Base-by-base conservation (phyloP, 2,797 vertebrate genomes). In the Channa striata region DNA sequence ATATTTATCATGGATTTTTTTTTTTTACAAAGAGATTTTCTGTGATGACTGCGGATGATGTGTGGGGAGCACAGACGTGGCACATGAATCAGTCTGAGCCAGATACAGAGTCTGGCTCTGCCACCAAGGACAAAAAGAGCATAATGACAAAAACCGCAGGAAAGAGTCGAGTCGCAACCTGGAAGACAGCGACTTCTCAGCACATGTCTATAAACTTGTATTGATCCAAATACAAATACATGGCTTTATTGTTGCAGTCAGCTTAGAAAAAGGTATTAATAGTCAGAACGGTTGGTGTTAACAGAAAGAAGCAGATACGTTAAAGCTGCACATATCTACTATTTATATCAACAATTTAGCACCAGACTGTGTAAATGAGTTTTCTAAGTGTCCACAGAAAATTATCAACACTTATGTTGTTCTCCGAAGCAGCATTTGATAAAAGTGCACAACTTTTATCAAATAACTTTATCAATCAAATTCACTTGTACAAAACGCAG, bases 1-100 rank as follows among this genome's bases (percentile, higher is more conserved):
- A 54, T 78, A 83, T 87, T 88, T 77, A 85, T 90, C 79, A 78
- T 58, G 53, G 73, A 81, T 80, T 85, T 85, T 30, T 85, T 80
- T 85, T 85, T 30, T 85, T 86, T 89, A 85, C 65, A 72, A 71
- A 72, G 72, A 84, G 81, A 87, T 61, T 76, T 34, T 66, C 20
- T 36, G 60, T 72, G 87, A 85, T 77, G 73, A 83, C 68, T 39
- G 63, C 20, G 65, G 66, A 80, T 78, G 80, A 89, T 79, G 81
- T 84, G 86, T 68, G 36, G 68, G 44, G 76, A 80, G 59, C 34
- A 61, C 68, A 73, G 74, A 80, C 56, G 1, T 39, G 73, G 72
- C 37, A 53, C 71, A 85, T 89, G 91, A 85, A 88, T 91, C 89
- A 91, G 79, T 39, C 46, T 17, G 8, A 25, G 68, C 43, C 23